Percentiles rank a stretch among this genome's conserved stretches.
Conservation (phyloP, 2,797 vertebrate genomes). For the Hyperoplus immaculatus region DNA sequence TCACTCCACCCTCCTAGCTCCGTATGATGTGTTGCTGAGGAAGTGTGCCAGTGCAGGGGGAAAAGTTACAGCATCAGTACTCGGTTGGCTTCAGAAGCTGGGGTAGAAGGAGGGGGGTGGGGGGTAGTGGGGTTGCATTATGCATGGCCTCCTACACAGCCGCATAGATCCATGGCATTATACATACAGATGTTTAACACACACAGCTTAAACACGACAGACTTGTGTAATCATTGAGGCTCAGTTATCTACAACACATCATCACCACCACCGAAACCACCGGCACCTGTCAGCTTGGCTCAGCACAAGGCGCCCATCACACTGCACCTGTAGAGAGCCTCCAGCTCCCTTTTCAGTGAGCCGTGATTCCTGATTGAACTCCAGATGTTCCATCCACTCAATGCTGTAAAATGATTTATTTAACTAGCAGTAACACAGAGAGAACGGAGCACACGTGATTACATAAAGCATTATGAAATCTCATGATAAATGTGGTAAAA, state of each 20-base stretch:
- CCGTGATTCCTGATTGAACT: slow-evolving; percentile 38
- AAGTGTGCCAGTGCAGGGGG: slow-evolving; percentile 60
- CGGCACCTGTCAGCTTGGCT: slow-evolving; percentile 40
- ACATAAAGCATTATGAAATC: not conserved
- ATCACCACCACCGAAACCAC: slow-evolving; percentile 2
- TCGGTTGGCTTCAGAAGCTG: slow-evolving; percentile 70
- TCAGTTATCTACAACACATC: slow-evolving; percentile 1
- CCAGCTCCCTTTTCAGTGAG: slow-evolving; percentile 24
- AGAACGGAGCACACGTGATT: not conserved
- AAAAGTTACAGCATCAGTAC: slow-evolving; percentile 61
- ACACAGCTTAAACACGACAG: slow-evolving; percentile 17
- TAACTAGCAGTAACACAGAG: slow-evolving; percentile 13
- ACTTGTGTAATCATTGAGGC: not conserved
- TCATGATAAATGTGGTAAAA: slow-evolving; percentile 5
- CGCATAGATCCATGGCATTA: slow-evolving; percentile 34
- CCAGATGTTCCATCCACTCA: slow-evolving; percentile 52
- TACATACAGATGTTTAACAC: slow-evolving; percentile 11
- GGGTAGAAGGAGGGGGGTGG: slow-evolving; percentile 44
- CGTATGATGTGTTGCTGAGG: slow-evolving; percentile 55
- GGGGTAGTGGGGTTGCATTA: slow-evolving; percentile 67
- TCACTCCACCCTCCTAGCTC: slow-evolving; percentile 11
- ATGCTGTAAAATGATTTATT: slow-evolving; percentile 22
- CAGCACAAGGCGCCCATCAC: slow-evolving; percentile 32
- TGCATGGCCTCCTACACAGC: slow-evolving; percentile 75
- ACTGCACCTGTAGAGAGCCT: slow-evolving; percentile 39